phyloP scores from a whole-genome alignment of 37 sponge, comb jelly and placozoan species.

The Ephydatia muelleri region DNA sequence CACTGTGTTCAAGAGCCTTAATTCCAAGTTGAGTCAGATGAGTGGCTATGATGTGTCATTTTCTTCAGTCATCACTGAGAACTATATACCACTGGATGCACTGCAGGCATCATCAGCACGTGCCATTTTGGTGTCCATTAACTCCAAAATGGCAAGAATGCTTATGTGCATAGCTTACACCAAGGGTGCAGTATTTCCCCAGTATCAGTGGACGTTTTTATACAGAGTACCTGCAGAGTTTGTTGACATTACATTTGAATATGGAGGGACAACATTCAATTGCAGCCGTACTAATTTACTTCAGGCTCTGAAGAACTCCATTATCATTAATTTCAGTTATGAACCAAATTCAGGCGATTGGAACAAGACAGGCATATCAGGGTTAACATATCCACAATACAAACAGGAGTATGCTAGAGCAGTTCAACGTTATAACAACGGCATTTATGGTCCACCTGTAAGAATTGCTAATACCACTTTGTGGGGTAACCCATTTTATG shows the following conservation, averaged over 20 bases:
- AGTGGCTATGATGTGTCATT: constrained; percentile 1
- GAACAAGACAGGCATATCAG: background rate
- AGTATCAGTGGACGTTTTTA: constrained; percentile 27
- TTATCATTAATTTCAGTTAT: background rate
- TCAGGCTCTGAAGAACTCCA: background rate
- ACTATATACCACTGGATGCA: background rate
- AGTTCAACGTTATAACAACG: background rate
- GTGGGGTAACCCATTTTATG: constrained; percentile 7
- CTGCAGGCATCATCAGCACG: background rate
- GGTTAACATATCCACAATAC: constrained; percentile 16
- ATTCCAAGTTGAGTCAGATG: background rate
- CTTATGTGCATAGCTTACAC: constrained; percentile 25
- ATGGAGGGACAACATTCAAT: background rate
- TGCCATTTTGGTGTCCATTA: background rate
- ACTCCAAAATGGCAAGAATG: background rate
- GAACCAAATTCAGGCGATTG: background rate
- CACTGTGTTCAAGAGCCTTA: background rate
- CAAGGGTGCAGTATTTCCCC: background rate
- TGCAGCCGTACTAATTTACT: background rate
- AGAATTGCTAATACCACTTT: background rate
- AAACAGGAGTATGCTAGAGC: constrained; percentile 1
- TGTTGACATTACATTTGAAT: background rate
- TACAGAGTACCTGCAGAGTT: constrained; percentile 12
- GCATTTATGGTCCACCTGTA: background rate
- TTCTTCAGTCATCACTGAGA: background rate